Base-by-base conservation (phyloP, 2,113 vertebrate species). In the Trogon surrucura region DNA sequence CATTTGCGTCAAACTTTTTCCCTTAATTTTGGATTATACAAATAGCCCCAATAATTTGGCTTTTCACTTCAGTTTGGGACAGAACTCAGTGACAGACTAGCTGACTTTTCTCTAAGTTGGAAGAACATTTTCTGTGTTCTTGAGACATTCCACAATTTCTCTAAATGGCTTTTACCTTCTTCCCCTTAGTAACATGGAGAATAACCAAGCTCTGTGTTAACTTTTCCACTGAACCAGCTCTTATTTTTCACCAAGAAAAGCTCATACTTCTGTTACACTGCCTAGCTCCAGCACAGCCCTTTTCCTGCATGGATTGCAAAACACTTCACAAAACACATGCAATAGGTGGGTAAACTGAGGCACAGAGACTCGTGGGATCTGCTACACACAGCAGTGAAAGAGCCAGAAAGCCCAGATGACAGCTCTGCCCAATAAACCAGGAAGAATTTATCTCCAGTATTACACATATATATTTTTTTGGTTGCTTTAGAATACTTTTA, bases 291-390 rank as follows among this genome's bases (percentile, higher is more conserved):
- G 48, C 29, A 75, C 32, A 32, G 50, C 17, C 18, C 26, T 57
- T 26, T 64, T 48, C 57, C 66, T n/a, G 26, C 69, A 3, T 0
- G 27, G 56, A 51, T 3, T 30, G 41, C 65, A 36, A 23, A 62
- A n/a, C 62, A 29, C 30, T 61, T 54, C 69, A 36, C 45, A 29
- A 38, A 79, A 64, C 18, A 53, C 50, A 56, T 0, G 4, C 47
- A 48, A 38, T 7, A 56, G 44, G 48, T 87, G 57, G 57, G 81
- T 84, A 95, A 95, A 97, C 89, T 65, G 94, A 97, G 95, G 91
- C 93, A 95, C 3, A 0, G 72, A 73, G 16, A 29, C 10, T 21
- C 32, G 23, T 0, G 1, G 38, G 54, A 79, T 50, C 78, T 80
- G 73, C 84, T 75, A 61, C 91, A 91, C 0, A 1, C 27, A 81